A percentile compares a stretch with the other conserved stretches of the same genome.
Evolutionary conservation across 2,113 vertebrate species (phyloP).

Genomic region (Entosphenus tridentatus): DNA sequence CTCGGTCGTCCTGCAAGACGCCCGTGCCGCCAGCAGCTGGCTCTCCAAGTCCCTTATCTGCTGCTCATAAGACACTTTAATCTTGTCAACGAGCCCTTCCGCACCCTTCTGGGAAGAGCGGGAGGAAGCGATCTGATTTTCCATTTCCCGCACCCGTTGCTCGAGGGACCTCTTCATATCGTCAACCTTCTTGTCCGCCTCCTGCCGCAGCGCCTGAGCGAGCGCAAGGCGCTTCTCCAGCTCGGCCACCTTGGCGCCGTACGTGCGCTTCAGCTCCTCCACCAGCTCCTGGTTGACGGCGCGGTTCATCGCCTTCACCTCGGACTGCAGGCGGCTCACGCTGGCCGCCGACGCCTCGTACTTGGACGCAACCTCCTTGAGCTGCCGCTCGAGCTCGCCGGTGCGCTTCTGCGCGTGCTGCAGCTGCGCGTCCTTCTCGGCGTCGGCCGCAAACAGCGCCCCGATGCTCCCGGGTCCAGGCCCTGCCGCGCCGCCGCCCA

Average conservation of each 20-base stretch:
- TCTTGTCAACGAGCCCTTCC: slow-evolving; percentile 35
- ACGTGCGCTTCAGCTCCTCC: slow-evolving; percentile 52
- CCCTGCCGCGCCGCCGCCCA: slow-evolving; percentile 34
- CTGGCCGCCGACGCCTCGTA: slow-evolving; percentile 71
- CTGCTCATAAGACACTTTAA: slow-evolving; percentile 24
- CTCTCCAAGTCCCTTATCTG: background rate
- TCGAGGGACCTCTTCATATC: slow-evolving; percentile 23
- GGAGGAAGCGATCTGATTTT: slow-evolving; percentile 19
- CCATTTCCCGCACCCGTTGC: slow-evolving; percentile 28
- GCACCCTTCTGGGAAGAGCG: slow-evolving; percentile 28
- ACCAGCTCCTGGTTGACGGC: slow-evolving; percentile 29
- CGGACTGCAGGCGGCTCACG: slow-evolving; percentile 58
- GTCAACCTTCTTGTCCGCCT: slow-evolving; percentile 18
- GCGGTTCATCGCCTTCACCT: slow-evolving; percentile 28
- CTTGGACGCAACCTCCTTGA: slow-evolving; percentile 51
- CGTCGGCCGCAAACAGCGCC: background rate
- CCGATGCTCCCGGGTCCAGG: slow-evolving; percentile 20
- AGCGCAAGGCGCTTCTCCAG: slow-evolving; percentile 33
- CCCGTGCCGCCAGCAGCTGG: slow-evolving; percentile 1
- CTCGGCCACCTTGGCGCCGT: slow-evolving; percentile 40
- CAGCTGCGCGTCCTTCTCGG: background rate
- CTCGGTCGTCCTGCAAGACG: background rate
- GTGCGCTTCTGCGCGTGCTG: background rate
- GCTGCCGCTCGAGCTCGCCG: slow-evolving; percentile 56
- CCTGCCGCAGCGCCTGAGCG: slow-evolving; percentile 28